Evolutionary conservation across 92 coral and sea anemone species (phyloP), one percentile per base, ranked within the genome.

Genomic region (Meandrina meandrites): DNA sequence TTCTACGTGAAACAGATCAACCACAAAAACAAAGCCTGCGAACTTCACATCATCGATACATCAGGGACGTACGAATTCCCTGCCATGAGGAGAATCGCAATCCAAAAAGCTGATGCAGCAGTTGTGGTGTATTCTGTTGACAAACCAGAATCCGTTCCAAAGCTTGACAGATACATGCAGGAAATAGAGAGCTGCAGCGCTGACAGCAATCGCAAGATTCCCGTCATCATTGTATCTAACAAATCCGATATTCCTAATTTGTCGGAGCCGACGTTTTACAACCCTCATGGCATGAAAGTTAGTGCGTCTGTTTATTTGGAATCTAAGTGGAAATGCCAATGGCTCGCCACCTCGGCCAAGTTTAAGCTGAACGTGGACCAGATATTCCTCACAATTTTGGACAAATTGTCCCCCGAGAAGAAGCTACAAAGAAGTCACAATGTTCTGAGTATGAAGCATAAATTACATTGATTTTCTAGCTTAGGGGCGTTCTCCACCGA

Each of bases 11-110:
- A 93, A 40, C 96, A 97, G 30, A 82, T 97, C n/a, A 79, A 88
- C 28, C 88, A 94, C 78, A 89, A 81, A 22, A 93, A 95, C 78
- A 91, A 93, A 67, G 85, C 97, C 16, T 93, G 86, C 40, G 92
- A 94, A 74, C 88, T 97, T 22, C 97, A 92, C 50, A 87, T 97
- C 56, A 90, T 97, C 15, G 99, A 97, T 45, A 97, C 96, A 0
- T 91, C 99, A 11, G 99, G 99, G 8, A 85, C 91, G n/a, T 94
- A 97, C 89, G 99, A 97, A 79, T 97, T 97, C 57, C 98, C 99
- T 8, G 97, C 95, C 1, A 97, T 97, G 99, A 80, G 99, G 70
- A 88, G 92, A 76, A 89, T 97, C 3, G 99, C 96, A 12, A 97
- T 97, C 47, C 79, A 82, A 73, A 97, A 97, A 73, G 92, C 98